Evolutionary conservation across 1,140 invertebrate genomes (phyloP), one percentile per base, ranked within the genome.

Genomic region (Ostrea denselamellosa): DNA sequence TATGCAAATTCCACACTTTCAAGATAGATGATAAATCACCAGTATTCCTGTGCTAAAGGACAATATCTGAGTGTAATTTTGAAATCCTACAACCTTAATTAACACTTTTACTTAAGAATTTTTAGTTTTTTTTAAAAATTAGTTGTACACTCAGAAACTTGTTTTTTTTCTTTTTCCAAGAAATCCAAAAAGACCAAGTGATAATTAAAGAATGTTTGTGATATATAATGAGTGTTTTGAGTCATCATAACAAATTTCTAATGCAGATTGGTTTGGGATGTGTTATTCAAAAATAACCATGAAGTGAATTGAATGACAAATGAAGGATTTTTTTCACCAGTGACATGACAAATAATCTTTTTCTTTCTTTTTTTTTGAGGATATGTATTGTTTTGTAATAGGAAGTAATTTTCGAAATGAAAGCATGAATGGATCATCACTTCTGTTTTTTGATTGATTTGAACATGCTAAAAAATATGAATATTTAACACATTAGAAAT

Each of bases 1-100:
- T 71, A 71, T 71, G 68, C 68, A 71, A 71, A 71, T 71, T 34
- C 68, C 22, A 34, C 68, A 71, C 68, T 71, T 71, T 71, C 28
- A 12, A 34, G 68, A 71, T 17, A 25, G 68, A 34, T 28, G 22
- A 71, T 71, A 71, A 71, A 71, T 71, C 25, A 71, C 12, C 68
- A n/a, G 12, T 71, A 71, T 71, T 71, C 28, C 68, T 28, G 68
- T 25, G 68, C 8, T 25, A 71, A 28, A 25, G 28, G 68, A 71
- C 68, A 71, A 71, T 8, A 25, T 71, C 25, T 71, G 22, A 25
- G 68, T 22, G 28, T 71, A 71, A 71, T 71, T 71, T 71, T 71
- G 22, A 71, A 71, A 71, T 71, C 22, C 28, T 25, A 25, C 68
- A 71, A 71, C 68, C 68, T 71, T 71, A 71, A 71, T 71, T 71